phyloP scores from a whole-genome alignment of 1,140 invertebrate genomes.

The Asobara japonica region DNA sequence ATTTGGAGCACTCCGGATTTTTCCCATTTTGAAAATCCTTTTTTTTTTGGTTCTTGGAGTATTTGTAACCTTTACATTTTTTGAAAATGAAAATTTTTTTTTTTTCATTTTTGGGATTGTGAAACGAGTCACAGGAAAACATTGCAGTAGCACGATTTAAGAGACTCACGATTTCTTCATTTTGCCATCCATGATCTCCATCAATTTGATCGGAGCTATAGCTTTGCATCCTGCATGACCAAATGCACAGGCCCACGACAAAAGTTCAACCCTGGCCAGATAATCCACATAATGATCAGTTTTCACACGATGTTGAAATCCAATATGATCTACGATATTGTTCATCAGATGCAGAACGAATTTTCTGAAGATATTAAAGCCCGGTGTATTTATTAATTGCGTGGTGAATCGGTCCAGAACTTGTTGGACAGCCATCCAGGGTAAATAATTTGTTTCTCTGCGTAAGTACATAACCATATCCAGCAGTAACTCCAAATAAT shows the following conservation, averaged over 20 bases:
- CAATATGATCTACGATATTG: background rate
- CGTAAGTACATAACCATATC: background rate
- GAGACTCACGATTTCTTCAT: background rate
- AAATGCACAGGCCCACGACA: constrained; percentile 21
- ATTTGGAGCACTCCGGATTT: too few species aligned
- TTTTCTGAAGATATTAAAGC: background rate
- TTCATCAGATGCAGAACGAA: background rate
- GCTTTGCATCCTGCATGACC: constrained; percentile 15
- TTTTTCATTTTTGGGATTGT: too few species aligned
- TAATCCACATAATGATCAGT: background rate
- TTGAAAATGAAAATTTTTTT: too few species aligned
- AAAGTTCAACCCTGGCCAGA: background rate
- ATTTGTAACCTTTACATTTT: too few species aligned
- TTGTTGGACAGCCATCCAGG: background rate
- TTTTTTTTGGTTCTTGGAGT: too few species aligned
- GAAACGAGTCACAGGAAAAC: background rate
- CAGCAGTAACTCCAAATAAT: background rate
- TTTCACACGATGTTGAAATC: background rate
- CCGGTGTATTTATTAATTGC: background rate
- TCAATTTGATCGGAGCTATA: background rate
- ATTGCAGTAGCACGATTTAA: background rate
- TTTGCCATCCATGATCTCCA: background rate
- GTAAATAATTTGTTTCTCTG: background rate
- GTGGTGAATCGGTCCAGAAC: background rate
- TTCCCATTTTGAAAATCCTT: too few species aligned